A percentile compares a stretch with the other conserved stretches of the same genome.
Conservation (phyloP, 2,888 invertebrate species). For the Caenorhabditis imperialis region DNA sequence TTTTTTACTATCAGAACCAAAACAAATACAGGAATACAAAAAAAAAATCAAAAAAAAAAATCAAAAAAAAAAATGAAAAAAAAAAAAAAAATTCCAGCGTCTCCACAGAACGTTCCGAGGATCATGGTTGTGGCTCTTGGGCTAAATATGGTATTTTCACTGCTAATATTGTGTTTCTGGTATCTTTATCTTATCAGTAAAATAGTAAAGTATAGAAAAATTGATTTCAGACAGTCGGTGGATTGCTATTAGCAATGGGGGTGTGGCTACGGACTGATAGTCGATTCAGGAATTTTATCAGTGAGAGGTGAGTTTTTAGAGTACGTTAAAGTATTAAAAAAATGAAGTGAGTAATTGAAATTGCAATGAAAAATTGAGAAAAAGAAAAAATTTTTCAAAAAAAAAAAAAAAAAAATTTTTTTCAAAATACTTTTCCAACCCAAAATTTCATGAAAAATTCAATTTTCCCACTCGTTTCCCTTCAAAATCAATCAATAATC, state of each 20-base stretch:
- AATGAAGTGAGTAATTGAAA: background rate
- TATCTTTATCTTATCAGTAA: constrained; percentile 15
- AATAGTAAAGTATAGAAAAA: background rate
- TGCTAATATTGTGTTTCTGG: constrained; percentile 71
- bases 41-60: too few species aligned
- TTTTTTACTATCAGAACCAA: too few species aligned
- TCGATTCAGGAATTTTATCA: constrained; percentile 76
- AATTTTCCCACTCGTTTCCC: too few species aligned
- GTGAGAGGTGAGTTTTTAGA: constrained; percentile 65
- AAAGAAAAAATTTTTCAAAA: background rate
- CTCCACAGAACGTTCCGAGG: constrained; percentile 17
- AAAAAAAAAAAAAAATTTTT: background rate
- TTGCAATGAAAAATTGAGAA: background rate
- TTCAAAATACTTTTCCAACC: background rate
- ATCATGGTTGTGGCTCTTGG: constrained; percentile 53
- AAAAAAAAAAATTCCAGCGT: constrained; percentile 15
- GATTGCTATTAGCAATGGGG: constrained; percentile 68
- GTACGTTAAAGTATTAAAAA: constrained; percentile 2
- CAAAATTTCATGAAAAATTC: constrained; percentile 6
- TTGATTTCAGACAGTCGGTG: constrained; percentile 70
- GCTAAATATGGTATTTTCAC: constrained; percentile 71
- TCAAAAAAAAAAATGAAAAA: too few species aligned
- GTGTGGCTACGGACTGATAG: constrained; percentile 75
- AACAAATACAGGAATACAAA: too few species aligned
- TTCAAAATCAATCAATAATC: too few species aligned